These are phyloP conservation scores for Pelecanoides urinatrix DNA, from an alignment of 2,113 vertebrate species.

Conservation along the genomic window DNA sequence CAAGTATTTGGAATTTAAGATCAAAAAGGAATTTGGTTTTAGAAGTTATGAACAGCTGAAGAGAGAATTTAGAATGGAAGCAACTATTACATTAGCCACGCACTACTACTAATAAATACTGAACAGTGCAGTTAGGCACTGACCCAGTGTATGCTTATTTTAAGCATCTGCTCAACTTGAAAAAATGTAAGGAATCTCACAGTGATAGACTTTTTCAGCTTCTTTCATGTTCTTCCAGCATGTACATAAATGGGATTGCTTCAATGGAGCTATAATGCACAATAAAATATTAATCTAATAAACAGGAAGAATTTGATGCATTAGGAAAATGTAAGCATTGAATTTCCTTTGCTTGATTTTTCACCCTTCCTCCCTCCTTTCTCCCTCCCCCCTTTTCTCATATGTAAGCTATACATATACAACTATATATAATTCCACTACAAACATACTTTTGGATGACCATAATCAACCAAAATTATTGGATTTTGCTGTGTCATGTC, in stretches of 20 bases:
- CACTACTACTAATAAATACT: background rate
- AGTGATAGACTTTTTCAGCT: background rate
- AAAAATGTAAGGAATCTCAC: background rate
- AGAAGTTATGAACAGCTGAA: conserved; percentile 9
- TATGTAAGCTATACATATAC: background rate
- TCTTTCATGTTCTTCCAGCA: background rate
- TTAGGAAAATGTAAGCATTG: background rate
- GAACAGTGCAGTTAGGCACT: background rate
- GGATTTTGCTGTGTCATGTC: conserved; percentile 68
- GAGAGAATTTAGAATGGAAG: background rate
- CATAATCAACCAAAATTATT: conserved; percentile 68
- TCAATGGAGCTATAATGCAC: background rate
- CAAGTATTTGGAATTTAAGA: background rate
- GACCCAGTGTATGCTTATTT: background rate
- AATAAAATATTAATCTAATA: background rate
- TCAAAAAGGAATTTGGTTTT: background rate
- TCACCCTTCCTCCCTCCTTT: background rate
- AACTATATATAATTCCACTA: conserved; percentile 23
- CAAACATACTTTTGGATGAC: conserved; percentile 74
- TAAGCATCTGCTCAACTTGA: background rate
- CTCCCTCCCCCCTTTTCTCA: background rate
- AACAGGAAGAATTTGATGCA: background rate
- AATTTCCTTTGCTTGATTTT: conserved; percentile 1
- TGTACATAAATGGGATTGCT: background rate
- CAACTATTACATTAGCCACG: background rate